Conservation (phyloP, 2,888 invertebrate genomes). For the Noctua janthina region DNA sequence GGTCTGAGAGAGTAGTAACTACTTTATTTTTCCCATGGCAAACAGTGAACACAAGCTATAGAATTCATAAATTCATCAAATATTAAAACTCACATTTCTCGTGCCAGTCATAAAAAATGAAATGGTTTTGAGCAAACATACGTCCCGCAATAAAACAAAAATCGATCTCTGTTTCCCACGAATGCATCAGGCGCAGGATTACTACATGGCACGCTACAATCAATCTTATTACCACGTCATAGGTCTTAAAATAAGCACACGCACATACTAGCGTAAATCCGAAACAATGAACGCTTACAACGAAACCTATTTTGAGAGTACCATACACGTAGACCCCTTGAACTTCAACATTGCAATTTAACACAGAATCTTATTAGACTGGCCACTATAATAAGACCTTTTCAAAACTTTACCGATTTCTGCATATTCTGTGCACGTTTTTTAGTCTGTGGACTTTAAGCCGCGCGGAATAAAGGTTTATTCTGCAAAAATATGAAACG, state of each 20-base stretch:
- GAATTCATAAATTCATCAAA: conserved; percentile 50
- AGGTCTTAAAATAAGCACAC: conserved; percentile 38
- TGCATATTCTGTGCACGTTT: conserved; percentile 47
- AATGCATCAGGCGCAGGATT: conserved; percentile 35
- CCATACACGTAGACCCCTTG: conserved; percentile 59
- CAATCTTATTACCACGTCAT: conserved; percentile 36
- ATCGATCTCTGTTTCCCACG: conserved; percentile 69
- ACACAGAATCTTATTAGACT: conserved; percentile 46
- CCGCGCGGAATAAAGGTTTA: conserved; percentile 49
- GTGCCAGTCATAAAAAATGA: conserved; percentile 58
- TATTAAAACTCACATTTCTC: conserved; percentile 49
- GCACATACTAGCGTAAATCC: conserved; percentile 42
- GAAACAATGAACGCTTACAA: conserved; percentile 67
- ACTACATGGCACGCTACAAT: conserved; percentile 26
- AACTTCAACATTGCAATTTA: conserved; percentile 41
- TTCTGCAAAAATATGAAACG: conserved; percentile 55
- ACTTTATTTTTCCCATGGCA: background rate
- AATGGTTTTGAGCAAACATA: conserved; percentile 61
- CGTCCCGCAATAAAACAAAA: conserved; percentile 63
- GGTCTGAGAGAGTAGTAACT: background rate
- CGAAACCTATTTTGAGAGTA: conserved; percentile 65
- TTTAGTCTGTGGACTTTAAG: conserved; percentile 59
- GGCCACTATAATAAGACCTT: conserved; percentile 51
- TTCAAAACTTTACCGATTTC: conserved; percentile 56
- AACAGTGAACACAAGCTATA: conserved; percentile 10